Evolutionary conservation across 2,113 vertebrate genomes (phyloP).

Genomic region (Geococcyx californianus): DNA sequence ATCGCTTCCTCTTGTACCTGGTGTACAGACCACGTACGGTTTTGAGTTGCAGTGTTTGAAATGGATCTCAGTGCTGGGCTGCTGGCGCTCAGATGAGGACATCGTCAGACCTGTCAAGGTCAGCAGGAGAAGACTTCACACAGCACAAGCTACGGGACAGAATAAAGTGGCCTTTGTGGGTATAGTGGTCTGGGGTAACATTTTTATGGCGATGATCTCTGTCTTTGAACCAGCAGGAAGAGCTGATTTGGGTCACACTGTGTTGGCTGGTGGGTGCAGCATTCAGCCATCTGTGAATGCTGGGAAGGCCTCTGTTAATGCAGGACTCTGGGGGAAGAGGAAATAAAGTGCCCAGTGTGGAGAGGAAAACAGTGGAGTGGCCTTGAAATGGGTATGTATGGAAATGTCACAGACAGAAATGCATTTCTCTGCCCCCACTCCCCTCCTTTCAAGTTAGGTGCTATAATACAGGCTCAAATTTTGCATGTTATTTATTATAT

Average conservation of each 20-base stretch:
- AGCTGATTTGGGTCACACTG: neutral
- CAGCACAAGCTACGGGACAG: accelerated
- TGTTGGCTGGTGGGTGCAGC: neutral
- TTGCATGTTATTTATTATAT: neutral
- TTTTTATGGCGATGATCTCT: neutral
- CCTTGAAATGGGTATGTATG: accelerated
- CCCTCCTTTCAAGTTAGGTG: neutral
- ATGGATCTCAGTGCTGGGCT: neutral
- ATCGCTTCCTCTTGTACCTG: neutral
- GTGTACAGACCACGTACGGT: accelerated
- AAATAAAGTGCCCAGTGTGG: neutral
- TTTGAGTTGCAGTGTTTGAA: neutral
- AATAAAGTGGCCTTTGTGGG: neutral
- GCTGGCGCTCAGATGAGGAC: neutral
- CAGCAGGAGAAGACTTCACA: neutral
- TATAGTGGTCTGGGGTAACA: no score
- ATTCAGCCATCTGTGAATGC: neutral
- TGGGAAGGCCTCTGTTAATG: neutral
- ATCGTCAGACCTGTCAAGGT: no score
- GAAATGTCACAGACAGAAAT: neutral
- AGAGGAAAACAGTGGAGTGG: neutral
- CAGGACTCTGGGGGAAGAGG: neutral
- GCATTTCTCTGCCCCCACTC: neutral
- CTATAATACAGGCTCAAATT: neutral
- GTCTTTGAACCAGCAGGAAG: neutral